Percentiles rank a stretch among this genome's conserved stretches.
Conservation (phyloP, 2,888 invertebrate species). For the Dynastes tityus region DNA sequence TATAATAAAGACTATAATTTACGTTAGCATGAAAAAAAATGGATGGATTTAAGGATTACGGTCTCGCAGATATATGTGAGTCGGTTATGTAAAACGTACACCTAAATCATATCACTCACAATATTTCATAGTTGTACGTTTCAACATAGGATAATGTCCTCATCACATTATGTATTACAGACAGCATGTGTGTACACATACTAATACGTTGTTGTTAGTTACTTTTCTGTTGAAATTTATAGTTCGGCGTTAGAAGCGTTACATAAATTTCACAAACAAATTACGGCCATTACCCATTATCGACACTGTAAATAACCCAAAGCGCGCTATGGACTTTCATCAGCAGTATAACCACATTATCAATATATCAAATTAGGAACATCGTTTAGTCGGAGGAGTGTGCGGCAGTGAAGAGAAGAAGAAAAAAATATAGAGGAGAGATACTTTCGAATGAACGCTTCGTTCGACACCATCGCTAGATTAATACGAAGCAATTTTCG, state of each 20-base stretch:
- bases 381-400: constrained; percentile 28
- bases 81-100: constrained; percentile 27
- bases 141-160: constrained; percentile 39
- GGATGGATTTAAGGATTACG: background rate
- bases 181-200: background rate
- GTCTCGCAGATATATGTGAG: background rate
- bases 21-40: background rate
- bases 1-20: constrained; percentile 20
- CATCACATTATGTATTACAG: constrained; percentile 3
- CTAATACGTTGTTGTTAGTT: background rate
- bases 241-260: constrained; percentile 40
- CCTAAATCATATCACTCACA: constrained; percentile 34
- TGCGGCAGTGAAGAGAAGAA: constrained; percentile 21
- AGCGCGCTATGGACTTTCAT: constrained; percentile 45
- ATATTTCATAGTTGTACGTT: constrained; percentile 24
- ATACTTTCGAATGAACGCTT: constrained; percentile 40
- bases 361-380: constrained; percentile 47
- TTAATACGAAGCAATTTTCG: constrained; percentile 46
- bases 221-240: constrained; percentile 36
- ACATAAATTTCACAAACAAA: constrained; percentile 48
- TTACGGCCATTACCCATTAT: constrained; percentile 48
- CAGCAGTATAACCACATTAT: constrained; percentile 43
- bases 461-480: constrained; percentile 40
- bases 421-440: constrained; percentile 7
- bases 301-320: constrained; percentile 47